Conservation (phyloP, 2,888 invertebrate species). For the Drosophila nigritarsus region DNA sequence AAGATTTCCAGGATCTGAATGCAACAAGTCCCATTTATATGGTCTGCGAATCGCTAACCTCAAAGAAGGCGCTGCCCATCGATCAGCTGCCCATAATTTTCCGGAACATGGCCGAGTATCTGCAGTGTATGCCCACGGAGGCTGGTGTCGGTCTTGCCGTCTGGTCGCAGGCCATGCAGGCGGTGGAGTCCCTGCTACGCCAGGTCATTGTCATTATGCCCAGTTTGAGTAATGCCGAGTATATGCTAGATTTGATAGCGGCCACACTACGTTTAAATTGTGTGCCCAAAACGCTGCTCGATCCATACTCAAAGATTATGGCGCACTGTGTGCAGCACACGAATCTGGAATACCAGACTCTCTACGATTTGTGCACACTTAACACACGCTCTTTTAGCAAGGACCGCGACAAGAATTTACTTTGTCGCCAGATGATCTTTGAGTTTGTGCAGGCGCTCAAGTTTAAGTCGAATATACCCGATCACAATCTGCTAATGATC, state of each 20-base stretch:
- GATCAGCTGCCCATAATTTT: constrained; percentile 92
- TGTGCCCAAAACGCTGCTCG: constrained; percentile 90
- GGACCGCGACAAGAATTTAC: constrained; percentile 96
- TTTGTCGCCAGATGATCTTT: constrained; percentile 96
- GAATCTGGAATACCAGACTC: constrained; percentile 90
- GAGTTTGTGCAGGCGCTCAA: constrained; percentile 98
- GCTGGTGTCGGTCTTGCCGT: constrained; percentile 89
- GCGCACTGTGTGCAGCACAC: constrained; percentile 97
- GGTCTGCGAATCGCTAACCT: constrained; percentile 90
- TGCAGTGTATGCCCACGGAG: constrained; percentile 95
- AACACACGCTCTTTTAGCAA: constrained; percentile 95
- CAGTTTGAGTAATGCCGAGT: constrained; percentile 89
- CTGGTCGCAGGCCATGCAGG: constrained; percentile 93
- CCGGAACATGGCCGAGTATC: constrained; percentile 96
- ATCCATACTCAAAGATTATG: constrained; percentile 97
- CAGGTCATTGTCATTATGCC: constrained; percentile 90
- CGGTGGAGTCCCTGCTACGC: constrained; percentile 94
- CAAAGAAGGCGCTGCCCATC: constrained; percentile 90
- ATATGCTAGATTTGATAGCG: constrained; percentile 91
- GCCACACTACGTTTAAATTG: constrained; percentile 93
- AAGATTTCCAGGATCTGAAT: constrained; percentile 98
- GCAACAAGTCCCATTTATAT: constrained; percentile 97
- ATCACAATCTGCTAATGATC: constrained; percentile 96
- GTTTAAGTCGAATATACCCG: constrained; percentile 97
- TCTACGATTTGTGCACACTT: constrained; percentile 95